phyloP scores from a whole-genome alignment of 2,888 invertebrate species.

The Actias luna region DNA sequence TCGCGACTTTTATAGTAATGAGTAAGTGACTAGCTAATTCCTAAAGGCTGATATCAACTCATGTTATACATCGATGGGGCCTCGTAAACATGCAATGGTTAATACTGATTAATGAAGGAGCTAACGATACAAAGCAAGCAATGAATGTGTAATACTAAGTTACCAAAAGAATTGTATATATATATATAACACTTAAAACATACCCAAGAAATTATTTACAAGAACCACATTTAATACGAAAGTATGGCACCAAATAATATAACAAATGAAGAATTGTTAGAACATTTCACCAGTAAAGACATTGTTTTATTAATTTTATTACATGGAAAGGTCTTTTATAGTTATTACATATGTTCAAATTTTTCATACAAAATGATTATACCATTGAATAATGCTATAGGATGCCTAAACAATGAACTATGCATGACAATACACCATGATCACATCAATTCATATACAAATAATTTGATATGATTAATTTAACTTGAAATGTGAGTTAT shows the following conservation, averaged over 20 bases:
- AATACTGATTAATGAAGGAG: conserved; percentile 28
- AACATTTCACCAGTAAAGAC: conserved; percentile 35
- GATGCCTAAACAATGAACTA: conserved; percentile 27
- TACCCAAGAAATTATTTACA: conserved; percentile 40
- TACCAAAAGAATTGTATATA: conserved; percentile 14
- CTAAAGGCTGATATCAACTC: conserved; percentile 22
- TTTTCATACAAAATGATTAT: conserved; percentile 20
- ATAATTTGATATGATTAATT: conserved; percentile 52
- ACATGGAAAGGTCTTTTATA: conserved; percentile 23
- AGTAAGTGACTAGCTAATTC: conserved; percentile 49
- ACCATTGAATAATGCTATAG: conserved; percentile 18
- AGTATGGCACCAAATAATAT: conserved; percentile 57
- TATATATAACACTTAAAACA: conserved; percentile 20
- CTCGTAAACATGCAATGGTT: conserved; percentile 35
- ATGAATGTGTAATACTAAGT: conserved; percentile 21
- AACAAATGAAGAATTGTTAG: conserved; percentile 22
- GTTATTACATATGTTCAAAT: conserved; percentile 23
- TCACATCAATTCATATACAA: conserved; percentile 42
- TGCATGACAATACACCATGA: conserved; percentile 29
- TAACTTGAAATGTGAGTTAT: conserved; percentile 15
- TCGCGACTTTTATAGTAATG: conserved; percentile 28
- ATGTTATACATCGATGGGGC: conserved; percentile 32
- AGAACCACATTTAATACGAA: conserved; percentile 40
- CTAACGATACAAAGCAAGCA: conserved; percentile 30
- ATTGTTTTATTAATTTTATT: conserved; percentile 31